A percentile compares a stretch with the other conserved stretches of the same genome.
Conservation (phyloP, 2,113 vertebrate species). For the Xiphophorus maculatus region DNA sequence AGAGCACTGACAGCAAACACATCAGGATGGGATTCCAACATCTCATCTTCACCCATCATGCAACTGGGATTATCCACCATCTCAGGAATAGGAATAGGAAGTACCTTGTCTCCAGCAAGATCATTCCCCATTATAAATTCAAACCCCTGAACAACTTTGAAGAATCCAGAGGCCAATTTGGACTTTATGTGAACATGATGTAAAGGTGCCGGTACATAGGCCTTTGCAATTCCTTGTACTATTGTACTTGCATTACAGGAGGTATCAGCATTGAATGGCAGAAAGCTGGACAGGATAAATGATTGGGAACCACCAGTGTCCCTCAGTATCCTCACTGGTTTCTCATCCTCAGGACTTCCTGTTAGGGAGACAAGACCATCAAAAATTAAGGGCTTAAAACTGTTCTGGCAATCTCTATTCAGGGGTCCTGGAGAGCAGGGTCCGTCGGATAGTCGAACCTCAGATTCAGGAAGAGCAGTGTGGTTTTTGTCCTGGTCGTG, state of each 20-base stretch:
- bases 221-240: neutral
- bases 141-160: neutral
- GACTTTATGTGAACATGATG: neutral
- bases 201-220: neutral
- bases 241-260: neutral
- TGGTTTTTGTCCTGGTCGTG: too few species aligned
- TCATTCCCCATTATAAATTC: neutral
- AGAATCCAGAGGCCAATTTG: neutral
- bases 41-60: neutral
- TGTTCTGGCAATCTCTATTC: too few species aligned
- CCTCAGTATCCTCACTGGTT: neutral
- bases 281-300: neutral
- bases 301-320: neutral
- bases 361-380: neutral
- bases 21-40: neutral
- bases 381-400: neutral
- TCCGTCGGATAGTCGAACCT: too few species aligned
- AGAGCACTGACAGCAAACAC: too few species aligned
- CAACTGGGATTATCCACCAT: neutral
- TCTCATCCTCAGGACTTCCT: too few species aligned
- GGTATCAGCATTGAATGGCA: neutral
- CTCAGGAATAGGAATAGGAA: neutral
- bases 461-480: too few species aligned
- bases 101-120: neutral
- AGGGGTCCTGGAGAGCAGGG: too few species aligned